Evolutionary conservation across 2,113 vertebrate genomes (phyloP), one percentile per base, ranked within the genome.

Genomic region (Taurulus bubalis): DNA sequence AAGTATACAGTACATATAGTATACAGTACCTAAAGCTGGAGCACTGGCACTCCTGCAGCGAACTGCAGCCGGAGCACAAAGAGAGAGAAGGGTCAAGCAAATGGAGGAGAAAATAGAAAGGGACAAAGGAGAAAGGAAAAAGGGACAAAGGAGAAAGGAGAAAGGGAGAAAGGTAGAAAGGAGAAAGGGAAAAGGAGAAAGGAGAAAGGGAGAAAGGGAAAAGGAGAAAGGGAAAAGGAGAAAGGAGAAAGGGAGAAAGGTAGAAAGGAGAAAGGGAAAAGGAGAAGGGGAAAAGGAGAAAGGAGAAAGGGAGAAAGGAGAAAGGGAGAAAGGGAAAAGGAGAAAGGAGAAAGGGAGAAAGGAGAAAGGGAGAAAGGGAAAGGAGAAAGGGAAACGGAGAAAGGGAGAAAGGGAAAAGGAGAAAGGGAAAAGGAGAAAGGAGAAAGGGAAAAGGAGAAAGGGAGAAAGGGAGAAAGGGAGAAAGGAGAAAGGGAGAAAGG

Each of bases 1-100:
- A 34, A 34, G 34, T 4, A 6, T 34, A 32, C 30, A 32, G 30
- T 32, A 32, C 2, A 2, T 32, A 32, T 3, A 32, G 75, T 69
- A 91, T 96, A 97, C 96, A 82, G 91, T 99, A 99, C 98, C 98
- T 98, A 99, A 95, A 88, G 95, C 94, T 1, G 98, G 98, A 91
- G 97, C 97, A 92, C 97, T 99, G 96, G 96, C 95, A 94, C 98
- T 99, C 94, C 98, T 96, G 95, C 91, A 87, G 90, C 96, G 96
- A 92, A 97, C 98, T 99, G 96, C 90, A 93, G 81, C 71, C 92
- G 91, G 80, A 95, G 95, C 94, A 94, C 89, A 95, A 94, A 86
- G 64, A 76, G 59, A 77, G 51, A 82, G 74, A 87, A 72, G 83
- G 75, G 75, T 40, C 32, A 77, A 85, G 69, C 71, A 75, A n/a